phyloP scores from a whole-genome alignment of 2,888 invertebrate species.

The Parochlus steinenii region DNA sequence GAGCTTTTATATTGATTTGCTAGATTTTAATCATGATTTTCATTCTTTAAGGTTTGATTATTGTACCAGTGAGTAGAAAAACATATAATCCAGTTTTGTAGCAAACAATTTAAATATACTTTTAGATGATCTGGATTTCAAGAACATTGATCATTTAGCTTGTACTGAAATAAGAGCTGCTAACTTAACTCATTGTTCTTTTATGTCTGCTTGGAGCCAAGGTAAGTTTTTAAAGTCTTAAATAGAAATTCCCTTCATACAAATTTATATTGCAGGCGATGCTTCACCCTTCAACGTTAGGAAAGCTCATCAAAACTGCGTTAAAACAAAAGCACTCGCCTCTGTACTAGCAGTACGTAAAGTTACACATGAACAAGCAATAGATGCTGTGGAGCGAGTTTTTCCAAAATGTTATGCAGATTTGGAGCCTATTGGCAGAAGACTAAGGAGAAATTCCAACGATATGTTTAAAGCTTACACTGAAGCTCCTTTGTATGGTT shows the following conservation, averaged over 20 bases:
- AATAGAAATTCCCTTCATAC: no score
- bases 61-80: no score
- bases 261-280: conserved; percentile 31
- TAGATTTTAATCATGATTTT: no score
- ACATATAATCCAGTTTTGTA: no score
- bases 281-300: conserved; percentile 55
- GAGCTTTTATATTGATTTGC: no score
- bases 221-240: conserved; percentile 20
- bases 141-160: conserved; percentile 79
- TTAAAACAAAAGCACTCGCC: conserved; percentile 69
- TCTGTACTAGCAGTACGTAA: conserved; percentile 72
- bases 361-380: conserved; percentile 51
- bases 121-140: conserved; percentile 73
- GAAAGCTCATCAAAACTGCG: conserved; percentile 72
- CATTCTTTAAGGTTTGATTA: no score
- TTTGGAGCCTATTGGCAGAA: conserved; percentile 76
- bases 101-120: no score
- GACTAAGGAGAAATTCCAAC: conserved; percentile 53
- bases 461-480: conserved; percentile 60
- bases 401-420: conserved; percentile 84
- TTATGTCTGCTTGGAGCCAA: conserved; percentile 58
- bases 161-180: conserved; percentile 93
- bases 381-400: conserved; percentile 64
- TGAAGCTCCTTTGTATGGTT: conserved; percentile 66
- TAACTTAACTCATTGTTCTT: conserved; percentile 84